Conservation (phyloP, 2,113 vertebrate species). For the Xenopus laevis region DNA sequence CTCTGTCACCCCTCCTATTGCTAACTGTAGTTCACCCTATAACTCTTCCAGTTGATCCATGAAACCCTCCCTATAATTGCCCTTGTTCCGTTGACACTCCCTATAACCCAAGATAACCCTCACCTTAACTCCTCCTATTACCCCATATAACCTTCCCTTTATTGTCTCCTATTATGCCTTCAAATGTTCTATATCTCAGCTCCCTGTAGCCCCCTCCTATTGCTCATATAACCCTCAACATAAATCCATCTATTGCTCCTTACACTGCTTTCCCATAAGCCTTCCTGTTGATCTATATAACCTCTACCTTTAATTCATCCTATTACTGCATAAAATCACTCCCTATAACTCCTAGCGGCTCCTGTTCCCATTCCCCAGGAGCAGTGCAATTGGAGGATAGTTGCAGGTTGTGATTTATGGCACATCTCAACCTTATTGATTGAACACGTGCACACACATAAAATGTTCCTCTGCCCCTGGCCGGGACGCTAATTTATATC, state of each 20-base stretch:
- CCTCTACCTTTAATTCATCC: constrained; percentile 6
- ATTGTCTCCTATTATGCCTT: neutral
- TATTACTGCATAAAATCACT: constrained; percentile 9
- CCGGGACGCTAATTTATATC: constrained; percentile 43
- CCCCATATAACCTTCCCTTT: neutral
- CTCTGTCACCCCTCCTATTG: neutral
- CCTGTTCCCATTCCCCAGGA: constrained; percentile 13
- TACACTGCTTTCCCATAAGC: neutral
- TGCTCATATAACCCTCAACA: neutral
- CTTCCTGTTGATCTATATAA: neutral
- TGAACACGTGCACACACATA: constrained; percentile 43
- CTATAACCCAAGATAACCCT: constrained; percentile 2
- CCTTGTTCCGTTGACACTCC: neutral
- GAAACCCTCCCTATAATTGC: neutral
- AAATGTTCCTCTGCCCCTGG: constrained; percentile 43
- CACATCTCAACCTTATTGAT: constrained; percentile 41
- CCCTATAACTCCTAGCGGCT: constrained; percentile 3
- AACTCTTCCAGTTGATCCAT: neutral
- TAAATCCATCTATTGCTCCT: neutral
- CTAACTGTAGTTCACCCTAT: neutral
- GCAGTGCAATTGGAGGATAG: constrained; percentile 28
- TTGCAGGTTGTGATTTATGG: constrained; percentile 41
- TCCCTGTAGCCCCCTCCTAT: too few species aligned
- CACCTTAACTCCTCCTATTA: constrained; percentile 2
- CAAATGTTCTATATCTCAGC: neutral